Evolutionary conservation across 2,797 vertebrate genomes (phyloP).

Genomic region (Sebastes wilsoni): DNA sequence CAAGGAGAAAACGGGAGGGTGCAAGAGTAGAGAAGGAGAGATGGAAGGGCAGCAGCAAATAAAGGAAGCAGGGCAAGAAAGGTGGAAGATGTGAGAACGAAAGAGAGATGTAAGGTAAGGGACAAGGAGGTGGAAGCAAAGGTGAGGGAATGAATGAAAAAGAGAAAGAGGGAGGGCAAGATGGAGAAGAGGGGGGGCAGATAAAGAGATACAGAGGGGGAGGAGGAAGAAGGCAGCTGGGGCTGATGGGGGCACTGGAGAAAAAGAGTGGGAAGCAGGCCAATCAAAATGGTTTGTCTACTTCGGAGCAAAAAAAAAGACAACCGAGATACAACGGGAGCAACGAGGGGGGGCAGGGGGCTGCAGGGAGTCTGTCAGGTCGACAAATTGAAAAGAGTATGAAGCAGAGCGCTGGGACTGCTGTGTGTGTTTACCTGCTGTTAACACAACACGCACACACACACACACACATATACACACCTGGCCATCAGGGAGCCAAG

Average conservation of each 20-base stretch:
- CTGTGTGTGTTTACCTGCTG: slow-evolving; percentile 29
- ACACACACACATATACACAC: neutral
- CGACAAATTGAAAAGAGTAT: slow-evolving; percentile 49
- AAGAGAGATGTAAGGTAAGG: neutral
- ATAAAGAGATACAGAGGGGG: slow-evolving; percentile 64
- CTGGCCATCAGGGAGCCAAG: neutral
- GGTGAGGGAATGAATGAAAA: slow-evolving; percentile 1
- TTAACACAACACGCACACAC: neutral
- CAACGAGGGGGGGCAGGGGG: slow-evolving; percentile 11
- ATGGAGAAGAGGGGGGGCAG: slow-evolving; percentile 57
- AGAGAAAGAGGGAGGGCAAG: slow-evolving; percentile 57
- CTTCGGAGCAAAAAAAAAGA: slow-evolving; percentile 72
- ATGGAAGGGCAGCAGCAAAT: neutral
- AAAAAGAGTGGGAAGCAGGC: slow-evolving; percentile 69
- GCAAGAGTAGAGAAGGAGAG: neutral
- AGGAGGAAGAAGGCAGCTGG: slow-evolving; percentile 72
- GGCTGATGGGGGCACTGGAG: slow-evolving; percentile 61
- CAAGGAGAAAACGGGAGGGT: neutral
- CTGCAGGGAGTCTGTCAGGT: slow-evolving; percentile 20
- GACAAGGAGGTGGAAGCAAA: neutral
- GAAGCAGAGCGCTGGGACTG: slow-evolving; percentile 18
- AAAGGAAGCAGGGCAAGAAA: neutral
- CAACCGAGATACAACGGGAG: neutral
- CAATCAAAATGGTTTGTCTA: slow-evolving; percentile 81
- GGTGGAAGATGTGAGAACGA: neutral